Conservation (phyloP, 2,113 vertebrate species). For the Dipodomys stephensi region DNA sequence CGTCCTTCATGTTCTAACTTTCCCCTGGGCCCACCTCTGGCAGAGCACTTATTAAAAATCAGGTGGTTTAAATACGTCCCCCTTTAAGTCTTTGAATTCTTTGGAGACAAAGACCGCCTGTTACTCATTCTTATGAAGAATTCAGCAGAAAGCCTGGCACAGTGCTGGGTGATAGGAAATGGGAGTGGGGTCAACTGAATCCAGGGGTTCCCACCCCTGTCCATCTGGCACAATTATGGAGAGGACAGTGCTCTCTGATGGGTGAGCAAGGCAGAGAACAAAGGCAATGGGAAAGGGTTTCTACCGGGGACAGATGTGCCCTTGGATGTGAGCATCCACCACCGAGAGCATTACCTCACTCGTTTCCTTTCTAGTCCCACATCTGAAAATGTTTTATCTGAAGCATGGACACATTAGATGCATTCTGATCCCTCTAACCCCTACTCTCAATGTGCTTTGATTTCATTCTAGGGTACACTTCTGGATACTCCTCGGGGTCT, state of each 20-base stretch:
- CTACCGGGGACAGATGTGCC: background rate
- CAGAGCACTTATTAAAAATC: background rate
- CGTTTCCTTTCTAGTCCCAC: background rate
- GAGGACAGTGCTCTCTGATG: background rate
- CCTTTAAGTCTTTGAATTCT: background rate
- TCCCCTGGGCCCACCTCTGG: background rate
- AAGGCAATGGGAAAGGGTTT: background rate
- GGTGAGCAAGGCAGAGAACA: background rate
- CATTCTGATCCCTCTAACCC: background rate
- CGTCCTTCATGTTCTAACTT: background rate
- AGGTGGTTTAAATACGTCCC: background rate
- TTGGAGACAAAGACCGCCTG: background rate
- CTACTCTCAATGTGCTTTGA: conserved; percentile 11
- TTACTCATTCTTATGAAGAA: background rate
- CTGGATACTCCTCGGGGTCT: background rate
- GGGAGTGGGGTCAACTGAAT: too few species aligned
- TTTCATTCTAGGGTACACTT: conserved; percentile 6
- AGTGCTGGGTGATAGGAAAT: background rate
- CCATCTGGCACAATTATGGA: background rate
- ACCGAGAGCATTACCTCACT: conserved; percentile 21
- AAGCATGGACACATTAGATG: background rate
- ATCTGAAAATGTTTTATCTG: conserved; percentile 48
- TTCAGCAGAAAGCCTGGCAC: background rate
- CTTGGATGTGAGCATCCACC: background rate
- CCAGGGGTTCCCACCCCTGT: background rate